Evolutionary conservation across 2,797 vertebrate genomes (phyloP).

Genomic region (Cercopithecus mitis): DNA sequence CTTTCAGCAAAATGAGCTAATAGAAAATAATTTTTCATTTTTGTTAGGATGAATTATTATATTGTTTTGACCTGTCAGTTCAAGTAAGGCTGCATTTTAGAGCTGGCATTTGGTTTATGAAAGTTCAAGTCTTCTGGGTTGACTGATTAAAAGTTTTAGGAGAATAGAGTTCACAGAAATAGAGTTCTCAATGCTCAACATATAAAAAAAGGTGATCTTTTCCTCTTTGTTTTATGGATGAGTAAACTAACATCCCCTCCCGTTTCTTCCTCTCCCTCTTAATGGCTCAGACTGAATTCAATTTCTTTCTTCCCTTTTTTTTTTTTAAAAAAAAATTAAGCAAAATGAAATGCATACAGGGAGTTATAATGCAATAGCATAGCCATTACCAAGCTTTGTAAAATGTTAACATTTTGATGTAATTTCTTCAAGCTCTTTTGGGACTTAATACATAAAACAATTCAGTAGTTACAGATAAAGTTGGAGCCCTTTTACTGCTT

Average conservation of each 20-base stretch:
- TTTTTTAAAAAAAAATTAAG: not conserved
- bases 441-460: not conserved
- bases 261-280: not conserved
- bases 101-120: not conserved
- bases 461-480: not conserved
- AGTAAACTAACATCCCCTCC: not conserved
- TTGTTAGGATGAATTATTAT: not conserved
- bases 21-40: slow-evolving; percentile 1
- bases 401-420: slow-evolving; percentile 2
- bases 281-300: not conserved
- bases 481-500: not conserved
- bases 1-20: not conserved
- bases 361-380: not conserved
- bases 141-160: not conserved
- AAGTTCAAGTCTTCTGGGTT: not conserved
- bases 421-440: not conserved
- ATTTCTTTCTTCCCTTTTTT: not conserved
- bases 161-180: not conserved
- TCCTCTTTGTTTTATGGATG: not conserved
- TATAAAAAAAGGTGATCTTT: not conserved
- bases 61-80: not conserved
- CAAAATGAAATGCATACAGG: not conserved
- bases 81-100: not conserved
- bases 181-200: not conserved
- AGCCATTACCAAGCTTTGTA: not conserved